Evolutionary conservation across 1,140 invertebrate genomes (phyloP), one percentile per base, ranked within the genome.

Genomic region (Heliothis subflexa): DNA sequence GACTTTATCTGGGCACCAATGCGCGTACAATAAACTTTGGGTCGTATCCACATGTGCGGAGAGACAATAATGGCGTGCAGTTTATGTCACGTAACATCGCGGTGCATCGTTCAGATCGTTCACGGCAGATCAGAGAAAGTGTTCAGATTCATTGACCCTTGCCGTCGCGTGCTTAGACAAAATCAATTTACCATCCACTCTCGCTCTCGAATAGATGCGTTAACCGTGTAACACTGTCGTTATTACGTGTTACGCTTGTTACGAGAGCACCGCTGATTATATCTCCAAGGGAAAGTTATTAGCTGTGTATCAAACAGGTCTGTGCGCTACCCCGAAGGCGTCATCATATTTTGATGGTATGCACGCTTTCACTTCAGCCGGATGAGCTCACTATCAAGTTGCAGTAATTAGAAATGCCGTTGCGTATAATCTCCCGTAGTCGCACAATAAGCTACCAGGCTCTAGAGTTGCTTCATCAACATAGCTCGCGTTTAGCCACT

Each of bases 171-270:
- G 89, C 79, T 85, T 81, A 80, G 78, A 88, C 83, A 84, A 86
- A 90, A 90, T 88, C 86, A 88, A 89, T 86, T 82, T 84, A 78
- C 76, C 81, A 86, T 84, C 83, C 83, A 89, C 88, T 90, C 86
- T 92, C 88, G 83, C 87, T 90, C 82, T 90, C 85, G 82, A 79
- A 64, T 76, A 78, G 85, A 84, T 88, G 84, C 87, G 83, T 86
- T 83, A 81, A 82, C 79, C 75, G 82, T 75, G 66, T 76, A 82
- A 78, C 66, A 79, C 77, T 71, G 68, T 61, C 80, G 80, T 83
- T 84, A 85, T 89, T 85, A 83, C 84, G 76, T 83, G 83, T 85
- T 85, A 87, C 84, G 81, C 80, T 86, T 80, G 83, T 87, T 89
- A 89, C 87, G 86, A 89, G 83, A 82, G 62, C 78, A 71, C 80